A percentile compares a stretch with the other conserved stretches of the same genome.
These are phyloP conservation scores for Chaitophorus viminalis DNA, from an alignment of 2,888 invertebrate species.

Conservation along the genomic window DNA sequence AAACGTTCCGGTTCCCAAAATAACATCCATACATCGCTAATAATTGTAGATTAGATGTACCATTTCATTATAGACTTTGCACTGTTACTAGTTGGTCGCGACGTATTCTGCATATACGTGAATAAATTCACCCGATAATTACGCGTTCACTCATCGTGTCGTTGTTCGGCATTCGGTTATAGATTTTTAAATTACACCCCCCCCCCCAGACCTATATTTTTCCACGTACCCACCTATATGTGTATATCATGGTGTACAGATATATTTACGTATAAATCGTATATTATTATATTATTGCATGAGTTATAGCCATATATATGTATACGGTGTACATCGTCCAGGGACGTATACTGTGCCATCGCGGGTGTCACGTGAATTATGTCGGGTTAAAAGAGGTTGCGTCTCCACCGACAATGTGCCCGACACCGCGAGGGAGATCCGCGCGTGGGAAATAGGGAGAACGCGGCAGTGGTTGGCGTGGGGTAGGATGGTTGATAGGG, in stretches of 20 bases:
- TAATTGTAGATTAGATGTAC: no score
- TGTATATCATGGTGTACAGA: neutral
- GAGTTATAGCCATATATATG: neutral
- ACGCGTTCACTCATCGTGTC: no score
- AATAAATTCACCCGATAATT: no score
- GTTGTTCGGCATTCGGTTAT: neutral
- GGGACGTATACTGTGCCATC: no score
- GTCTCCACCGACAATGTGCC: neutral
- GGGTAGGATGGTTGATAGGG: neutral
- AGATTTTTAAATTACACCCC: neutral
- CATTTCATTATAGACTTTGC: no score
- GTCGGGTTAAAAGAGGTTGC: slow-evolving; percentile 7
- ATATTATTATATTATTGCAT: neutral
- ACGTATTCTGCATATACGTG: no score
- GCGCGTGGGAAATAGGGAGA: no score
- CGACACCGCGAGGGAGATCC: neutral
- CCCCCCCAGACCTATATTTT: neutral
- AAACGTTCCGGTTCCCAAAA: no score
- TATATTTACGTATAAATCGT: neutral
- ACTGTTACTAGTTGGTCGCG: no score
- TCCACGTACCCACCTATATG: neutral
- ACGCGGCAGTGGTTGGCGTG: no score
- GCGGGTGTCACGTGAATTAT: slow-evolving; percentile 7
- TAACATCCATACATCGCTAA: no score
- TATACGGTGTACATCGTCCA: neutral